These are phyloP conservation scores for Lethrus apterus DNA, from an alignment of 1,140 invertebrate species.

Conservation along the genomic window DNA sequence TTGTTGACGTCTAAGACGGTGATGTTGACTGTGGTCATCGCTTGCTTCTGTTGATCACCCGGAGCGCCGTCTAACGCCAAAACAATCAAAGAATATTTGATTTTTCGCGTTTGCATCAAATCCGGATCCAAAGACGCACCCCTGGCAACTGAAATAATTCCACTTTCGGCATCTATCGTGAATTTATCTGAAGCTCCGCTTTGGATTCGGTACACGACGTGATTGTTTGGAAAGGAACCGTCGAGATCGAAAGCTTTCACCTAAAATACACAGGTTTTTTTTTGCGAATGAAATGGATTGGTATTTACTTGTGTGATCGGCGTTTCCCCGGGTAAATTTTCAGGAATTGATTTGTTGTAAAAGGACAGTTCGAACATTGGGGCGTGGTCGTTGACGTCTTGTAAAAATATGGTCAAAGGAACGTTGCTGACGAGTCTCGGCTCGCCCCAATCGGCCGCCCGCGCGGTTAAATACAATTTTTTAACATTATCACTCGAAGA, in stretches of 20 bases:
- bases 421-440: slow-evolving; percentile 69
- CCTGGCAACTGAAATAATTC: slow-evolving; percentile 74
- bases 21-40: slow-evolving; percentile 70
- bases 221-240: slow-evolving; percentile 78
- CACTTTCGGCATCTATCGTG: slow-evolving; percentile 73
- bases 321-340: slow-evolving; percentile 73
- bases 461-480: slow-evolving; percentile 65
- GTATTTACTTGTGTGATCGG: slow-evolving; percentile 62
- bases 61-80: slow-evolving; percentile 82
- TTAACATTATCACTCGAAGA: slow-evolving; percentile 55
- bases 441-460: slow-evolving; percentile 71
- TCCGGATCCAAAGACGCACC: slow-evolving; percentile 87
- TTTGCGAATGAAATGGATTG: background rate
- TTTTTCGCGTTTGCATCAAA: slow-evolving; percentile 66
- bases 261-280: slow-evolving; percentile 26
- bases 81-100: slow-evolving; percentile 58
- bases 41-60: slow-evolving; percentile 65
- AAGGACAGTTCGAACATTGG: slow-evolving; percentile 69
- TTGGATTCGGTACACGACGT: slow-evolving; percentile 79
- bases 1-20: slow-evolving; percentile 87
- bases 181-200: slow-evolving; percentile 88
- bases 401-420: slow-evolving; percentile 70
- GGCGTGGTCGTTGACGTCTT: slow-evolving; percentile 81
- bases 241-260: slow-evolving; percentile 78
- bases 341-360: slow-evolving; percentile 71